These are phyloP conservation scores for Amia ocellicauda DNA, from an alignment of 2,113 vertebrate genomes.

Conservation along the genomic window DNA sequence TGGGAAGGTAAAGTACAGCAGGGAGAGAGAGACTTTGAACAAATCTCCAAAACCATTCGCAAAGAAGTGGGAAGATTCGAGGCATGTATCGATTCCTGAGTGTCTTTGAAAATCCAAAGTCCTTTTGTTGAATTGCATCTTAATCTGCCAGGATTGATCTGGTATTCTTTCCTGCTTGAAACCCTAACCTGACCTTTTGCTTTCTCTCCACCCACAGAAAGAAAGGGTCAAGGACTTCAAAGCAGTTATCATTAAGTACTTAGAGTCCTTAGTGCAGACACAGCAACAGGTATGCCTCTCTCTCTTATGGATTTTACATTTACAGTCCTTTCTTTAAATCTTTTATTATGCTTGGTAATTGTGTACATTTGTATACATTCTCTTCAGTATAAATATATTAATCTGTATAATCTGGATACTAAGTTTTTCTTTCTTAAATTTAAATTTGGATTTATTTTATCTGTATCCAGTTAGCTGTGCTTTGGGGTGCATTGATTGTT, in stretches of 20 bases:
- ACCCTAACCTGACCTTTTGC: neutral
- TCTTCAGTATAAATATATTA: too few species aligned
- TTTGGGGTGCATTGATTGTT: too few species aligned
- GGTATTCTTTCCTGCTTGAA: neutral
- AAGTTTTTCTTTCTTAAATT: too few species aligned
- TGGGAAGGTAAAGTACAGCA: slow-evolving; percentile 95
- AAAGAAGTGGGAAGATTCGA: slow-evolving; percentile 95
- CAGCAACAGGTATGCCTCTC: slow-evolving; percentile 84
- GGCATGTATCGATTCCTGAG: slow-evolving; percentile 59
- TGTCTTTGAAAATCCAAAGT: neutral
- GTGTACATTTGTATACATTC: too few species aligned
- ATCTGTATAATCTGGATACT: too few species aligned
- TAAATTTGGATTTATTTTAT: too few species aligned
- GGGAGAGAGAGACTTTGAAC: slow-evolving; percentile 96
- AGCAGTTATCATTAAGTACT: slow-evolving; percentile 89
- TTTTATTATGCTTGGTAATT: neutral
- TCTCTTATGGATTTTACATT: neutral
- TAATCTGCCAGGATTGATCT: neutral
- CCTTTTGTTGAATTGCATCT: neutral
- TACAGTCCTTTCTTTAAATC: neutral
- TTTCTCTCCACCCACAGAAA: slow-evolving; percentile 68
- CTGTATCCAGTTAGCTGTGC: too few species aligned
- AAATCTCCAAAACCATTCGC: slow-evolving; percentile 95
- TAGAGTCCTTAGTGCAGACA: slow-evolving; percentile 94
- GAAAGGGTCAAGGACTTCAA: slow-evolving; percentile 97